Percentiles rank a stretch among this genome's conserved stretches.
Evolutionary conservation across 2,113 vertebrate genomes (phyloP).

Genomic region (Cynopterus brachyotis): DNA sequence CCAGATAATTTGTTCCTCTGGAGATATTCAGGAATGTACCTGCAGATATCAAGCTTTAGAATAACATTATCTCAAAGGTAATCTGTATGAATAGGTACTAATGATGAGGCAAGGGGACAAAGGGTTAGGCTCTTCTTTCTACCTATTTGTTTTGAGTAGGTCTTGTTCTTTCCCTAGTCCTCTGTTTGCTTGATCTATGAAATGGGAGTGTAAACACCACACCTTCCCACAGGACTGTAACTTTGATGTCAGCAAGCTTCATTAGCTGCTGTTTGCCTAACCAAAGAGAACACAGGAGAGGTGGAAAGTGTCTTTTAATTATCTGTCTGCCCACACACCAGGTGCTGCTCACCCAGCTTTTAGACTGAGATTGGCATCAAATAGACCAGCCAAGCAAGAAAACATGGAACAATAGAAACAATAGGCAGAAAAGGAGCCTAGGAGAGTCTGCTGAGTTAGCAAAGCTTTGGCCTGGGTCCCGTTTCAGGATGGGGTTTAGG

Average conservation of each 20-base stretch:
- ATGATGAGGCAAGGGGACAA: not conserved
- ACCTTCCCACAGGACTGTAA: not conserved
- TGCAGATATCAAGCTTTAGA: not conserved
- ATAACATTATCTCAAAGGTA: not conserved
- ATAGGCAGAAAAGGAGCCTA: not conserved
- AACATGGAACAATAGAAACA: not conserved
- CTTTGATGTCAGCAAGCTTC: conserved; percentile 56
- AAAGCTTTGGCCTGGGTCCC: not conserved
- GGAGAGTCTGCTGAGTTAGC: not conserved
- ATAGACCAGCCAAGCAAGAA: not conserved
- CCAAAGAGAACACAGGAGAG: not conserved
- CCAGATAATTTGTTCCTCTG: not conserved
- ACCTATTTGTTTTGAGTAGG: conserved; percentile 50
- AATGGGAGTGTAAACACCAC: conserved; percentile 57
- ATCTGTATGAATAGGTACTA: not conserved
- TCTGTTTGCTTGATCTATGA: conserved; percentile 50
- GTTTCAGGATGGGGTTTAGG: not conserved
- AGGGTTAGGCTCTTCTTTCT: not conserved
- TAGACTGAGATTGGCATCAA: conserved; percentile 53
- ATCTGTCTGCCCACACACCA: conserved; percentile 51
- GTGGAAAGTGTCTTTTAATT: conserved; percentile 62
- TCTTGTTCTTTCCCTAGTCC: not conserved
- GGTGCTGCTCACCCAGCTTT: not conserved
- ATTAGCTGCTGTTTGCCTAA: conserved; percentile 53
- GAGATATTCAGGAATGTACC: not conserved